phyloP scores from a whole-genome alignment of 1,140 invertebrate species.

The Orius insidiosus region DNA sequence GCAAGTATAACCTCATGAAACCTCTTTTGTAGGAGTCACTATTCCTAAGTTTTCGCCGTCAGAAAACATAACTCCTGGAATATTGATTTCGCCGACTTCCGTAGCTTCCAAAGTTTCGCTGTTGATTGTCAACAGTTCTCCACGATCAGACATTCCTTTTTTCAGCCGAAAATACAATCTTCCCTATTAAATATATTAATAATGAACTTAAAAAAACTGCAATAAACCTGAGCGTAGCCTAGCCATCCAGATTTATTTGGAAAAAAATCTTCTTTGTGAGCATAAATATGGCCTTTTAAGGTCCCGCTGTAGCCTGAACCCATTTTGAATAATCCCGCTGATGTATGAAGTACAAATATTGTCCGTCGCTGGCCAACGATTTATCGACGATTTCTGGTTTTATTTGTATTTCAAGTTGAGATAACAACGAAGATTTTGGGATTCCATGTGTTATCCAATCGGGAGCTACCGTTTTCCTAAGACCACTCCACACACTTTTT shows the following conservation, averaged over 20 bases:
- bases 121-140: slow-evolving; percentile 17
- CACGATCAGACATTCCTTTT: slow-evolving; percentile 8
- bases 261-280: slow-evolving; percentile 63
- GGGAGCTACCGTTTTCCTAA: slow-evolving; percentile 66
- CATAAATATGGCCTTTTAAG: slow-evolving; percentile 69
- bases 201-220: slow-evolving; percentile 42
- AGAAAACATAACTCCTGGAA: slow-evolving; percentile 59
- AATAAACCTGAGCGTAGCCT: slow-evolving; percentile 60
- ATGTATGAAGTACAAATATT: slow-evolving; percentile 69
- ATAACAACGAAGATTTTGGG: slow-evolving; percentile 51
- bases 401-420: not conserved
- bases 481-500: slow-evolving; percentile 68
- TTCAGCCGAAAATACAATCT: slow-evolving; percentile 12
- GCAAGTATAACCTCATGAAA: slow-evolving; percentile 25
- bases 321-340: slow-evolving; percentile 69
- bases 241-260: slow-evolving; percentile 59
- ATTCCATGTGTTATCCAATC: slow-evolving; percentile 81
- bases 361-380: slow-evolving; percentile 68
- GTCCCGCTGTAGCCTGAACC: slow-evolving; percentile 85
- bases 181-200: slow-evolving; percentile 29
- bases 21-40: slow-evolving; percentile 62
- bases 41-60: slow-evolving; percentile 70
- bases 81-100: slow-evolving; percentile 18
- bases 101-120: slow-evolving; percentile 17
- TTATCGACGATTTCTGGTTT: slow-evolving; percentile 7